These are phyloP conservation scores for Incurvaria masculella DNA, from an alignment of 2,888 invertebrate species.

Conservation along the genomic window DNA sequence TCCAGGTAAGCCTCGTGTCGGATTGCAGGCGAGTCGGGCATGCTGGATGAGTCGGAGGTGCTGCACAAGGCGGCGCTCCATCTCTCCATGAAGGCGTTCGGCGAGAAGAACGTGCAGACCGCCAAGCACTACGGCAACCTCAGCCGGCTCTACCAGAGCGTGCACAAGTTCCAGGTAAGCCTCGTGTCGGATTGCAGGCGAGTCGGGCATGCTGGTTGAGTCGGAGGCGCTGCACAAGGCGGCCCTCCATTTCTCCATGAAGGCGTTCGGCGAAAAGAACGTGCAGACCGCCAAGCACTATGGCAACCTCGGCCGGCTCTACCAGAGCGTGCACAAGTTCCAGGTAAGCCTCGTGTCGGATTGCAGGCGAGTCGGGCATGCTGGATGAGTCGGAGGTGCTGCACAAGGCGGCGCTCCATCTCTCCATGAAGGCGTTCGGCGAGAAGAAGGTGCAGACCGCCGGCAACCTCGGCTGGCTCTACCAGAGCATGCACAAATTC, in stretches of 20 bases:
- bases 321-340: slow-evolving; percentile 90
- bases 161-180: slow-evolving; percentile 77
- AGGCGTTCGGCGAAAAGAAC: slow-evolving; percentile 88
- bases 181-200: no score
- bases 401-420: slow-evolving; percentile 76
- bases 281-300: slow-evolving; percentile 94
- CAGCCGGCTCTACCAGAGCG: slow-evolving; percentile 90
- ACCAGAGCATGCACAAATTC: slow-evolving; percentile 90
- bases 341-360: no score
- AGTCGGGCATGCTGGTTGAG: slow-evolving; percentile 64
- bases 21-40: slow-evolving; percentile 58
- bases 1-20: slow-evolving; percentile 67
- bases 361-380: slow-evolving; percentile 61
- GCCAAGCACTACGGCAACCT: slow-evolving; percentile 96
- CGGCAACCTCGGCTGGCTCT: slow-evolving; percentile 89
- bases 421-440: slow-evolving; percentile 82
- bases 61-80: slow-evolving; percentile 81
- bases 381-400: slow-evolving; percentile 78
- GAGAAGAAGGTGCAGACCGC: slow-evolving; percentile 94
- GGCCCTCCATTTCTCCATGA: slow-evolving; percentile 73
- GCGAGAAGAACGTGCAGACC: slow-evolving; percentile 92
- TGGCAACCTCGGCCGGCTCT: slow-evolving; percentile 90
- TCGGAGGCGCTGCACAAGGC: slow-evolving; percentile 83
- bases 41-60: slow-evolving; percentile 76
- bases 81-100: slow-evolving; percentile 78